phyloP scores from a whole-genome alignment of 2,797 vertebrate species.

The Zenarchopterus dispar region DNA sequence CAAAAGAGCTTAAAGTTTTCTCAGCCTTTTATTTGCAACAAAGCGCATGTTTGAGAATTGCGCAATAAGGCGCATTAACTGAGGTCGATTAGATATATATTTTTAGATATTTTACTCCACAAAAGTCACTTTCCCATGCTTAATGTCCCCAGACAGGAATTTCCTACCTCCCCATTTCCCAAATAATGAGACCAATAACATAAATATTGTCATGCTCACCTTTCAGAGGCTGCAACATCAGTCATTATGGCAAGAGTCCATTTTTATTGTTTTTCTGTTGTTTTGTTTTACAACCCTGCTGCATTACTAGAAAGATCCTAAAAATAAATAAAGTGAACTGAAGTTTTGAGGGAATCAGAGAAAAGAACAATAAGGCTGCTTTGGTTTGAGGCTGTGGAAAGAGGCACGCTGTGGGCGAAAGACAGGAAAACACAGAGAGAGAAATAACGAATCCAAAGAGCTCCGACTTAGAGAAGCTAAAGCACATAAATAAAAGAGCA shows the following conservation, averaged over 20 bases:
- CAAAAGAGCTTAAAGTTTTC: no score
- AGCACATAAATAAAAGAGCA: conserved; percentile 68
- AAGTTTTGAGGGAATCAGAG: conserved; percentile 43
- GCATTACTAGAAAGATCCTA: conserved; percentile 52
- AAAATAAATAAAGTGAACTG: conserved; percentile 56
- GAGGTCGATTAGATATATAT: no score
- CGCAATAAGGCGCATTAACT: no score
- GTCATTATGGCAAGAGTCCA: conserved; percentile 24
- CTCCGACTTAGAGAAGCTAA: conserved; percentile 44
- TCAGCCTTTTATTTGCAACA: no score
- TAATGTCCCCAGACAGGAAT: conserved; percentile 40
- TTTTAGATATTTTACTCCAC: not conserved
- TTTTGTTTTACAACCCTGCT: conserved; percentile 22
- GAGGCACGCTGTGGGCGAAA: conserved; percentile 10
- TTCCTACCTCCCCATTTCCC: conserved; percentile 16
- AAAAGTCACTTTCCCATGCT: conserved; percentile 48
- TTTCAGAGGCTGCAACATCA: conserved; percentile 18
- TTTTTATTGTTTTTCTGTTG: conserved; percentile 55
- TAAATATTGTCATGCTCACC: conserved; percentile 7
- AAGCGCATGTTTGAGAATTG: no score
- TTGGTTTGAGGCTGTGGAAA: conserved; percentile 43
- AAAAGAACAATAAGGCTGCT: conserved; percentile 36
- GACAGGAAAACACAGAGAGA: conserved; percentile 19
- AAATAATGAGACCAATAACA: conserved; percentile 55
- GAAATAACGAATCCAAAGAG: conserved; percentile 43